Evolutionary conservation across 2,888 invertebrate genomes (phyloP).

Genomic region (Gandaritis pyraliata): DNA sequence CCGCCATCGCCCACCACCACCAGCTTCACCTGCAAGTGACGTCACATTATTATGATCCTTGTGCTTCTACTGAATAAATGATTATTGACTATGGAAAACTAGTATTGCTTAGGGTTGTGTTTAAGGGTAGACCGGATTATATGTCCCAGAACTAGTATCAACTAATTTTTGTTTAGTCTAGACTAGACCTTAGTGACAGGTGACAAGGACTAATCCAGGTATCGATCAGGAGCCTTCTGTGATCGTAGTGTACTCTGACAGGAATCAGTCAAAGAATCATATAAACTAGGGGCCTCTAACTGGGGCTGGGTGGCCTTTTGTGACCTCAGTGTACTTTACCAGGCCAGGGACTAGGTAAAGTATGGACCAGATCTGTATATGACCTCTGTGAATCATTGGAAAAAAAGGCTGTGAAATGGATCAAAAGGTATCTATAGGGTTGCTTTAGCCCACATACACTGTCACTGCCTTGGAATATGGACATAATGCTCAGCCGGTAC

Average conservation of each 20-base stretch:
- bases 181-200: too few species aligned
- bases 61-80: too few species aligned
- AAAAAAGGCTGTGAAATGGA: not conserved
- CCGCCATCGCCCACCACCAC: constrained; percentile 98
- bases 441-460: constrained; percentile 64
- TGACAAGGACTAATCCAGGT: too few species aligned
- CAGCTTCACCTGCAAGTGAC: constrained; percentile 87
- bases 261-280: not conserved
- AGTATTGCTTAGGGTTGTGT: too few species aligned
- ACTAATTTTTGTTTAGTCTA: too few species aligned
- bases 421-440: constrained; percentile 1
- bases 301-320: too few species aligned
- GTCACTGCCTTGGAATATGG: constrained; percentile 76
- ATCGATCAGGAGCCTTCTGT: too few species aligned
- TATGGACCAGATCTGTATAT: not conserved
- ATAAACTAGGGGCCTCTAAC: not conserved
- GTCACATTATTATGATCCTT: not conserved
- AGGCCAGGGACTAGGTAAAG: not conserved
- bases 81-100: too few species aligned
- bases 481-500: constrained; percentile 58
- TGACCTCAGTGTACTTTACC: not conserved
- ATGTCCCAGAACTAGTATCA: too few species aligned
- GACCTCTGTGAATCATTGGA: too few species aligned
- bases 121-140: too few species aligned
- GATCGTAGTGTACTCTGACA: too few species aligned